A percentile compares a stretch with the other conserved stretches of the same genome.
These are phyloP conservation scores for Abrostola tripartita DNA, from an alignment of 2,888 invertebrate genomes.

Conservation along the genomic window DNA sequence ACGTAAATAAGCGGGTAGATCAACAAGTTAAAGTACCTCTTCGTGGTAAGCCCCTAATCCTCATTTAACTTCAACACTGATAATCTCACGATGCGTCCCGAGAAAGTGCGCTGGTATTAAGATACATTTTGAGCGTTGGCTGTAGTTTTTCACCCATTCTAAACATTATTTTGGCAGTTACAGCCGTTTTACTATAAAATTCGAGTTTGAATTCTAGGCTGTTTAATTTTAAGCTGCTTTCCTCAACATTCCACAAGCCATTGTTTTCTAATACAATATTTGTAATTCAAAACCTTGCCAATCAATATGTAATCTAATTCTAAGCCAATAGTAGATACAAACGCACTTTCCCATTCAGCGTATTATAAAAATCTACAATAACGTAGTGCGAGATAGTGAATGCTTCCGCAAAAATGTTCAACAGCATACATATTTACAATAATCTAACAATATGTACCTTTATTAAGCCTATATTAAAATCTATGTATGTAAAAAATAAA, in stretches of 20 bases:
- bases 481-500: slow-evolving; percentile 65
- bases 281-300: slow-evolving; percentile 5
- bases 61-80: slow-evolving; percentile 43
- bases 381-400: slow-evolving; percentile 46
- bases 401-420: slow-evolving; percentile 51
- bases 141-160: slow-evolving; percentile 10
- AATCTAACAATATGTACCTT: slow-evolving; percentile 47
- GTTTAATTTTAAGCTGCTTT: slow-evolving; percentile 20
- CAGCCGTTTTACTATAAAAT: slow-evolving; percentile 1
- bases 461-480: slow-evolving; percentile 51
- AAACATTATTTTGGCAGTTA: slow-evolving; percentile 17
- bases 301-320: slow-evolving; percentile 12
- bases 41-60: slow-evolving; percentile 22
- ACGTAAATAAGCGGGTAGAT: background rate
- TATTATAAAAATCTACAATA: slow-evolving; percentile 48
- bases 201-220: slow-evolving; percentile 7
- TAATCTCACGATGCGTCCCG: slow-evolving; percentile 24
- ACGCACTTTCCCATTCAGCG: slow-evolving; percentile 44
- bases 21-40: background rate
- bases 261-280: too few relatives aligned
- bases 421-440: slow-evolving; percentile 60
- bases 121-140: slow-evolving; percentile 7
- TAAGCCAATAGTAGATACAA: slow-evolving; percentile 32
- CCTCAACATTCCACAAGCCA: too few relatives aligned
- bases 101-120: slow-evolving; percentile 45